phyloP scores from a whole-genome alignment of 2,797 vertebrate genomes.

The Cryptoprocta ferox region DNA sequence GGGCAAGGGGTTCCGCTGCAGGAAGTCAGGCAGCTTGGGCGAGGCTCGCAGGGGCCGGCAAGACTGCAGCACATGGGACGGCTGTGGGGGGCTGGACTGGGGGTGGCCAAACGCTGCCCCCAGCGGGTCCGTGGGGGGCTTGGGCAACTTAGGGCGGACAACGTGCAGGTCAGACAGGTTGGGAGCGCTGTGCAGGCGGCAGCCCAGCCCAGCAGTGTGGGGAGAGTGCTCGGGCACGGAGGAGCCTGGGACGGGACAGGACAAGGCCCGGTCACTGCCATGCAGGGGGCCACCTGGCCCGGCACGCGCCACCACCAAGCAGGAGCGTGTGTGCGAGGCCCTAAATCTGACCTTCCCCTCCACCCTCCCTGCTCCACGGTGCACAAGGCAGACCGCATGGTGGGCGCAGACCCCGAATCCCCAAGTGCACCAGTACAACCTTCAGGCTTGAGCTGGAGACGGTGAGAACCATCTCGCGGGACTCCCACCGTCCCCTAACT shows the following conservation, averaged over 20 bases:
- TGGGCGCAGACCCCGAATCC: accelerated
- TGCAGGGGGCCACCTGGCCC: accelerated
- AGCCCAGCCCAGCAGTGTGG: conserved; percentile 89
- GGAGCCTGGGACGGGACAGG: conserved; percentile 72
- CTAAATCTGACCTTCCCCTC: accelerated
- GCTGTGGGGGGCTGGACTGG: conserved; percentile 83
- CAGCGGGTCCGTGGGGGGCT: conserved; percentile 94
- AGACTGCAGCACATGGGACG: conserved; percentile 86
- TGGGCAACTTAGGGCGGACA: conserved; percentile 94
- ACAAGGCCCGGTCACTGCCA: background rate
- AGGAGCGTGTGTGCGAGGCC: accelerated
- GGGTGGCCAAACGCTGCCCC: conserved; percentile 83
- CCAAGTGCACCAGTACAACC: accelerated
- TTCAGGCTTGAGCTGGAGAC: too few relatives aligned
- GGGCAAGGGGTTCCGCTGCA: conserved; percentile 96
- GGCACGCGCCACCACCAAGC: too few relatives aligned
- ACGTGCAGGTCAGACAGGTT: conserved; percentile 87
- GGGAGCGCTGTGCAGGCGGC: conserved; percentile 94
- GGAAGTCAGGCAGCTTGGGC: conserved; percentile 95
- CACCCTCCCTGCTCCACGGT: background rate
- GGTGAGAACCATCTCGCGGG: background rate
- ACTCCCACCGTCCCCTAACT: too few relatives aligned
- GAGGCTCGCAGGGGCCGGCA: conserved; percentile 93
- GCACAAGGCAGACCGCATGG: background rate
- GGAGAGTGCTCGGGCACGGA: conserved; percentile 83